Conservation (phyloP, 2,888 invertebrate species). For the Cecidostiba fungosa region DNA sequence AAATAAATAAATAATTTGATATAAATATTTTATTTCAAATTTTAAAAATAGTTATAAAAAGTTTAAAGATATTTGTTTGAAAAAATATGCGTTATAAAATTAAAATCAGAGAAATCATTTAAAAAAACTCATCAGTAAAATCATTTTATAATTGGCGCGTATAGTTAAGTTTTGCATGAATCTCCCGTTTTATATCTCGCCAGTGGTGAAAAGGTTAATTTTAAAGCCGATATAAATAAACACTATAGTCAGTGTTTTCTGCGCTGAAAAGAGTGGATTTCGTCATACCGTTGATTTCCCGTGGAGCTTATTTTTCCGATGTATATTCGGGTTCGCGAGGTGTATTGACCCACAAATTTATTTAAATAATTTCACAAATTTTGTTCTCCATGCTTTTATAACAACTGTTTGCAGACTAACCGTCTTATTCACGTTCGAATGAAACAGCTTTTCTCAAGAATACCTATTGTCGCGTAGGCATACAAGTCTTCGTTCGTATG, state of each 20-base stretch:
- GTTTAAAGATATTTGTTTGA: too few species aligned
- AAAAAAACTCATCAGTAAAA: background rate
- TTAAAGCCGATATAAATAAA: slow-evolving; percentile 51
- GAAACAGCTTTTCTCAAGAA: background rate
- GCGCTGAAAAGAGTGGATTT: slow-evolving; percentile 17
- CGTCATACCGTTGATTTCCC: background rate
- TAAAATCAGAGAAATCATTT: background rate
- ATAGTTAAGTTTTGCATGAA: background rate
- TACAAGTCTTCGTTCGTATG: background rate
- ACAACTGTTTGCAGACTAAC: background rate
- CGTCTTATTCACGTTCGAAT: background rate
- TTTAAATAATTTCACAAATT: background rate
- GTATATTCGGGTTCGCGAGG: too few species aligned
- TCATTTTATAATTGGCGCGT: background rate
- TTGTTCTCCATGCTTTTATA: background rate
- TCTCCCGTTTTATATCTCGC: background rate
- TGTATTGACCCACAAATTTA: background rate
- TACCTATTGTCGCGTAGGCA: background rate
- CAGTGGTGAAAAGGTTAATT: slow-evolving; percentile 32
- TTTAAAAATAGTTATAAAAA: too few species aligned
- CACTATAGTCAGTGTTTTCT: background rate
- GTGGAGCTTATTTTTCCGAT: background rate
- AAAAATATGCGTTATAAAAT: too few species aligned
- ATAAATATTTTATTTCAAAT: too few species aligned
- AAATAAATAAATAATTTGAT: too few species aligned